Base-by-base conservation (phyloP, 2,797 vertebrate genomes). In the Peromyscus nudipes region DNA sequence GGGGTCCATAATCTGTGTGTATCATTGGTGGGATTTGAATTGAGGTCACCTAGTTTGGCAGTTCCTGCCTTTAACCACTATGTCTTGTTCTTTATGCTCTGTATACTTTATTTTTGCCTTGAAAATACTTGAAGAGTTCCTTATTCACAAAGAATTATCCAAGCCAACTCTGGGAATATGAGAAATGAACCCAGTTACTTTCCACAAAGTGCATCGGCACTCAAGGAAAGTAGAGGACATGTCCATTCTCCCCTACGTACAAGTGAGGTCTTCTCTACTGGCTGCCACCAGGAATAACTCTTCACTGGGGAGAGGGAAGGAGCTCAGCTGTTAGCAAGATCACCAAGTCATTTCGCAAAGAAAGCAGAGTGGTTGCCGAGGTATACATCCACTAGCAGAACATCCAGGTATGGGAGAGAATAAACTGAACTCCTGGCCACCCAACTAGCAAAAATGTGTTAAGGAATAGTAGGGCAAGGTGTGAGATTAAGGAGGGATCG, bases 341-440 rank as follows among this genome's bases (percentile, higher is more conserved):
- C 37, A 71, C 77, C 62, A 82, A 93, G 34, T 85, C 81, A 79
- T 82, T 85, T 91, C 80, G 52, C 1, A 81, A 67, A 55, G 87
- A 86, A 16, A 89, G 75, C 79, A 69, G 67, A 87, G 17, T 65
- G 23, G 27, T 81, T 77, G 49, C 64, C 76, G 34, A 91, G 37
- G 27, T 77, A 34, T 55, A 86, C 64, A 17, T 77, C 69, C 69
- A 76, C 55, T 79, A 90, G 67, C 64, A 81, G 49, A 92, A 27
- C 37, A 84, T 96, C 91, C 65, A 57, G 31, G 62, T 88, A 4
- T 77, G 16, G 57, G 52, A 81, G 14, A 71, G 16, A 92, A 75
- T 19, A 91, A 96, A 65, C 77, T 92, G 43, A 97, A 87, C 4
- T 19, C n/a, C 37, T 91, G 4, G 43, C 87, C 19, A 37, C 57